Base-by-base conservation (phyloP, 2,888 invertebrate species). In the Eilema griseolum region DNA sequence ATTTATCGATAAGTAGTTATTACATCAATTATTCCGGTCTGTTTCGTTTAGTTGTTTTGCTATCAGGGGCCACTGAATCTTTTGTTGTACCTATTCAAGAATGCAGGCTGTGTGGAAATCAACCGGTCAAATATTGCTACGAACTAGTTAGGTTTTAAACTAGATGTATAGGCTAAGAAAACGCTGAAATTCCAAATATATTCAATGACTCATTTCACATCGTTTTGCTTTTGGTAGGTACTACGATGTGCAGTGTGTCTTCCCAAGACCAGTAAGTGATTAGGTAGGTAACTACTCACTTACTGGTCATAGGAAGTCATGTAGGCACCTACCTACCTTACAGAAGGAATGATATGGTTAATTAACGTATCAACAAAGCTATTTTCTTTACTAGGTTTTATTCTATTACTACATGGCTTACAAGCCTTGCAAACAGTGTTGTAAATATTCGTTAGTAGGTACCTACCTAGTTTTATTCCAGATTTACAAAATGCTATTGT, bases 111-210 rank as follows among this genome's bases (percentile, higher is more conserved):
- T 81, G 56, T 67, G 67, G 77, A 77, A 74, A 75, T 74, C 72
- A 72, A 72, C 76, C 71, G 70, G 70, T 75, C 74, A 72, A 71
- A 68, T 69, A 76, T 68, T 67, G 72, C 69, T 65, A 70, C 70
- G 80, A 83, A 78, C 83, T 72, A 75, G 81, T 80, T 75, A 74
- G 67, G 70, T 74, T 73, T 73, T 61, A 71, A 76, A 76, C 69
- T 67, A 69, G 61, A 66, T 67, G 37, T 60, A 70, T n/a, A 72
- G 68, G 71, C 71, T 75, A 2, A 73, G 67, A 71, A 71, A 74
- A 74, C 67, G 67, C 73, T 80, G 71, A 71, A 74, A 75, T 75
- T 70, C 68, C 70, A 71, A 75, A 74, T 73, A 72, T 59, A 68
- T 70, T 72, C 24, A 69, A 69, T 74, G 68, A 75, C 64, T 77